Percentiles rank a stretch among this genome's conserved stretches.
Conservation (phyloP, 2,888 invertebrate genomes). For the Eledone cirrhosa region DNA sequence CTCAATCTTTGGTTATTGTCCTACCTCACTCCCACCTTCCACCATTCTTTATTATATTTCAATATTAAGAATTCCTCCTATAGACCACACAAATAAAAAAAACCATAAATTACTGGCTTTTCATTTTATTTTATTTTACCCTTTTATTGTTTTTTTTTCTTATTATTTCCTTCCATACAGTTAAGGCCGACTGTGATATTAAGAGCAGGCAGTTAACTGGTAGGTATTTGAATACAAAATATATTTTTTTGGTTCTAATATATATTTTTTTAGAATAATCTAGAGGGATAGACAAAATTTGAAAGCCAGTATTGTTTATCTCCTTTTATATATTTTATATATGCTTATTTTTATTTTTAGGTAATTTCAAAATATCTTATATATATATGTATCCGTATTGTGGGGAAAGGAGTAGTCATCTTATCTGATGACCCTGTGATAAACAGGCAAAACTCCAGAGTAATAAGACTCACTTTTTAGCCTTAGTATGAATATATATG, state of each 20-base stretch:
- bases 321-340: neutral
- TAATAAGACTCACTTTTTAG: too few relatives aligned
- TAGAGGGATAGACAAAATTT: conserved; percentile 4
- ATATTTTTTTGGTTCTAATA: conserved; percentile 2
- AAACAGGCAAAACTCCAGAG: too few relatives aligned
- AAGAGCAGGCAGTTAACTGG: conserved; percentile 23
- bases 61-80: neutral
- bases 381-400: too few relatives aligned
- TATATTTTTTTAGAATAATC: conserved; percentile 16
- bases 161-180: conserved; percentile 26
- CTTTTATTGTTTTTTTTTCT: conserved; percentile 20
- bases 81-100: too few relatives aligned
- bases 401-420: too few relatives aligned
- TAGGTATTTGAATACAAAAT: conserved; percentile 22
- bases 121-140: conserved; percentile 3
- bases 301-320: neutral
- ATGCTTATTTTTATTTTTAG: too few relatives aligned
- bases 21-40: too few relatives aligned
- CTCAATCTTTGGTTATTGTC: neutral
- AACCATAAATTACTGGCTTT: too few relatives aligned
- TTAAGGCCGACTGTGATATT: conserved; percentile 29
- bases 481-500: too few relatives aligned
- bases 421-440: too few relatives aligned
- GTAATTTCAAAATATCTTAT: too few relatives aligned
- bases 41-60: neutral